A percentile compares a stretch with the other conserved stretches of the same genome.
Conservation (phyloP, 1,140 invertebrate species). For the Dendroctonus ponderosae region DNA sequence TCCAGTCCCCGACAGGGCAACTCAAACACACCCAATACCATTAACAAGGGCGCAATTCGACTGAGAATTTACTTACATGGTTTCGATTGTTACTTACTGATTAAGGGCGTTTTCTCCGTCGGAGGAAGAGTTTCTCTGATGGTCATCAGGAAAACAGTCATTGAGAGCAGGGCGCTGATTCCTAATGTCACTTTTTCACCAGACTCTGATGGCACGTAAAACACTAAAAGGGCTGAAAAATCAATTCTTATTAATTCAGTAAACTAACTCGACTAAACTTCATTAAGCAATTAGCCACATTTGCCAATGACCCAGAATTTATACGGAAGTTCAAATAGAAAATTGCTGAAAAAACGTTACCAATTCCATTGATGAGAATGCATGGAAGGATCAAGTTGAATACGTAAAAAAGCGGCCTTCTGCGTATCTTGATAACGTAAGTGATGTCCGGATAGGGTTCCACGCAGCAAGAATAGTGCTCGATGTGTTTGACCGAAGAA, state of each 20-base stretch:
- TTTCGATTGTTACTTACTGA: conserved; percentile 81
- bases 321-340: no score
- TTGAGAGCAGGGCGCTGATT: conserved; percentile 85
- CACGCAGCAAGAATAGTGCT: conserved; percentile 89
- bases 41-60: no score
- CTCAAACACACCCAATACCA: no score
- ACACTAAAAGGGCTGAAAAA: conserved; percentile 79
- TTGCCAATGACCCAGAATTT: no score
- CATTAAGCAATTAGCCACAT: no score
- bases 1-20: no score
- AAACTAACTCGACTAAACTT: no score
- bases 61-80: no score
- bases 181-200: conserved; percentile 87
- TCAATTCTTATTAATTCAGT: no score
- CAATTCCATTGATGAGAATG: conserved; percentile 82
- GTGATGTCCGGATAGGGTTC: conserved; percentile 94
- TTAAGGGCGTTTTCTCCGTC: conserved; percentile 87
- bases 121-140: conserved; percentile 88
- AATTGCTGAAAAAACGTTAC: no score
- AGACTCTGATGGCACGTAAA: conserved; percentile 89
- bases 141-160: conserved; percentile 93
- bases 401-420: conserved; percentile 86
- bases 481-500: conserved; percentile 66
- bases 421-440: conserved; percentile 68
- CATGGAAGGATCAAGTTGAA: conserved; percentile 90